These are phyloP conservation scores for Channa argus DNA, from an alignment of 2,113 vertebrate genomes.

Conservation along the genomic window DNA sequence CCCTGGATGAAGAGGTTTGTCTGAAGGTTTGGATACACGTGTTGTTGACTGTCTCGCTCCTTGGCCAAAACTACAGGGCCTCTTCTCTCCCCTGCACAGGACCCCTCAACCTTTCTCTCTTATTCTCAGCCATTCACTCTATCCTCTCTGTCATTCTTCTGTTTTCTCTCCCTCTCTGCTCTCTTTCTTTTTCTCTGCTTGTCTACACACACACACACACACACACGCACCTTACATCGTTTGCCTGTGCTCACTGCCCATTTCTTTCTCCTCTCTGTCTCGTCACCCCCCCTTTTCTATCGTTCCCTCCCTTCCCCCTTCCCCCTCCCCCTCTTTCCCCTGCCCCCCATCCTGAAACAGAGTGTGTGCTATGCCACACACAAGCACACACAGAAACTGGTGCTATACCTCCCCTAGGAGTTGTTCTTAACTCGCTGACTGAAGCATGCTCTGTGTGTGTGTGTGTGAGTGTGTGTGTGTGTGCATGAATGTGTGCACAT, in stretches of 20 bases:
- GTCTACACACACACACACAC: constrained; percentile 19
- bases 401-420: constrained; percentile 78
- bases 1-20: constrained; percentile 54
- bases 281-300: constrained; percentile 34
- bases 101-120: constrained; percentile 72
- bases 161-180: constrained; percentile 53
- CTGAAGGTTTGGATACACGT: constrained; percentile 71
- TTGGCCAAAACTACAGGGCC: constrained; percentile 75
- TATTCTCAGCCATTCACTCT: constrained; percentile 60
- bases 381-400: constrained; percentile 49
- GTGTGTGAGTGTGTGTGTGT: constrained; percentile 34
- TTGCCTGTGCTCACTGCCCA: constrained; percentile 70
- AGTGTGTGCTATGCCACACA: constrained; percentile 50
- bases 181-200: constrained; percentile 47
- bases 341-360: constrained; percentile 56
- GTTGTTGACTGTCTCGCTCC: constrained; percentile 82
- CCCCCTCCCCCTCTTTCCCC: constrained; percentile 11
- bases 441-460: constrained; percentile 62
- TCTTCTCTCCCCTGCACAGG: constrained; percentile 72
- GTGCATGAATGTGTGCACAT: constrained; percentile 18
- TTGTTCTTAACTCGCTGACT: constrained; percentile 82
- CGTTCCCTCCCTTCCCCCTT: constrained; percentile 49
- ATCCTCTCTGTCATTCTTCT: constrained; percentile 67
- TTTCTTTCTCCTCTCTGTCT: constrained; percentile 73
- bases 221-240: constrained; percentile 50